Evolutionary conservation across 2,888 invertebrate genomes (phyloP), one percentile per base, ranked within the genome.

Genomic region (Drosophila kambysellisi): DNA sequence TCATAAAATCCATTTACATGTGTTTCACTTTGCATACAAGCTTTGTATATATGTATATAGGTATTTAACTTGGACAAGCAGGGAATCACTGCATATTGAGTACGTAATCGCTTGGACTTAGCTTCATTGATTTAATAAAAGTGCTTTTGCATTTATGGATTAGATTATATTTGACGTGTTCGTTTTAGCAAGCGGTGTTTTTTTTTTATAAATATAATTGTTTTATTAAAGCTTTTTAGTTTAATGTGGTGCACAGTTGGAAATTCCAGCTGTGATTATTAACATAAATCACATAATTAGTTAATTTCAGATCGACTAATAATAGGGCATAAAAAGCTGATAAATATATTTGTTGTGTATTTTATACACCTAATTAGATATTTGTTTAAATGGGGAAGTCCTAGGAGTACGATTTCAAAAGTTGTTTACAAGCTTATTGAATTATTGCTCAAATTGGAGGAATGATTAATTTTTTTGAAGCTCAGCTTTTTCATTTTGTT

Each of bases 1-100:
- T 76, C 70, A 33, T 20, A 33, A 33, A 41, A 57, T 37, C 20
- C 20, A 20, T 59, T 70, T 70, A 70, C 51, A 70, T 52, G n/a
- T 25, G 29, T 20, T 25, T 20, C 32, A 11, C n/a, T 11, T 29
- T 29, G n/a, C 15, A 30, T 33, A 59, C 56, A 30, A 46, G 46
- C 32, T 29, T 29, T 37, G 20, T 25, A 25, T 25, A 25, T 25
- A 25, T 25, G 25, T 58, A 20, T 63, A 30, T 51, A 15, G 43
- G 25, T 66, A 30, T 50, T 60, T 60, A 37, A 37, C 52, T 62
- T 35, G 20, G 58, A 29, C 48, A 30, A 51, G 6, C 30, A 20
- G 12, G 20, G 37, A 52, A 48, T 37, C 57, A 30, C 32, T 20
- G 6, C 11, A 35, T 25, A 29, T n/a, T 41, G 29, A 37, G 39